Base-by-base conservation (phyloP, 1,140 invertebrate species). In the Scylla paramamosain region DNA sequence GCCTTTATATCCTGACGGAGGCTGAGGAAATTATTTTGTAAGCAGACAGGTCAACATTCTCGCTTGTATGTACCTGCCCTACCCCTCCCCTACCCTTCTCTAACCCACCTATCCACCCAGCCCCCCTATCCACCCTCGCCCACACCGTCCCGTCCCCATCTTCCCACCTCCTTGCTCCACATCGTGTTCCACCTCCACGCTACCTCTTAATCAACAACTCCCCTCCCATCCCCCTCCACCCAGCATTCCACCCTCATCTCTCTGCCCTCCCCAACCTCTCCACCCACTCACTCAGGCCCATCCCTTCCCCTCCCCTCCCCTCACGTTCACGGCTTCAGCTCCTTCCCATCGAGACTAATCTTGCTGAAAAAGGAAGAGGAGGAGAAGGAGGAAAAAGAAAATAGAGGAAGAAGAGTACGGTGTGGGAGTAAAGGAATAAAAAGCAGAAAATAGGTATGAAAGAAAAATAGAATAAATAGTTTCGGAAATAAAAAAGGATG, bases 321-420 rank as follows among this genome's bases (percentile, higher is more conserved):
- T 20, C 52, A 59, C 16, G 52, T 59, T 59, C 52, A 59, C 52
- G 52, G 52, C 52, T 59, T 59, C 10, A 59, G 10, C 12, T 59
- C 52, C 16, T 59, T 59, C 52, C 12, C 52, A 59, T 59, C 52
- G 52, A 59, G 52, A 59, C 52, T 12, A 59, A 59, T 59, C 52
- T 46, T 45, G 92, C 10, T 29, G 28, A 32, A 25, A 31, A 82
- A 93, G 31, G 32, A 77, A 93, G 91, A 83, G 91, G 83, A 48
- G 29, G 91, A 92, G 91, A 31, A 48, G 59, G 59, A 77, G 91
- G 59, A 48, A 92, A 48, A 92, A 48, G 59, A 48, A 92, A 48
- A 31, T 45, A 77, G 91, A 92, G 91, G 29, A 48, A 92, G 91
- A 92, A 48, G 29, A 48, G 67, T n/a, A 8, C 3, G 28, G 59